Evolutionary conservation across 2,113 vertebrate species (phyloP).

Genomic region (Mesembrinibis cayennensis): DNA sequence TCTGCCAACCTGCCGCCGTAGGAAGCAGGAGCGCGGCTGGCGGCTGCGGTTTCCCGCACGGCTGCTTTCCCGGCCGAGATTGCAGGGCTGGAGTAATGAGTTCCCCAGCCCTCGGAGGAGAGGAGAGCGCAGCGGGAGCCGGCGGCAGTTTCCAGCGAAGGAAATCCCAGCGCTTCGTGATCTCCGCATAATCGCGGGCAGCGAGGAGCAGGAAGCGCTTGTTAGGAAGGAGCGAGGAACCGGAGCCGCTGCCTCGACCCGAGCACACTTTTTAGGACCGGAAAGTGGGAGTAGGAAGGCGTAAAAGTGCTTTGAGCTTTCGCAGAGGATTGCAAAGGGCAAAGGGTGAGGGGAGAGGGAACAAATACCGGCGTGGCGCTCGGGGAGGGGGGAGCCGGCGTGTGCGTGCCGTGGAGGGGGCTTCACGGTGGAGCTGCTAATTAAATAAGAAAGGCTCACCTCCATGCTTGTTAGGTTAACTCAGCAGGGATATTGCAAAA

Average conservation of each 20-base stretch:
- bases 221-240: constrained; percentile 66
- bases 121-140: not conserved
- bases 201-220: constrained; percentile 68
- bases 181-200: constrained; percentile 12
- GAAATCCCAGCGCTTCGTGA: constrained; percentile 63
- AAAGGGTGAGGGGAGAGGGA: constrained; percentile 11
- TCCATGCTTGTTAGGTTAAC: constrained; percentile 53
- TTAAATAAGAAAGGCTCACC: constrained; percentile 15
- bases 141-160: constrained; percentile 59
- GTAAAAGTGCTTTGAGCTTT: constrained; percentile 37
- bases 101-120: not conserved
- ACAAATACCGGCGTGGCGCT: not conserved
- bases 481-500: constrained; percentile 43
- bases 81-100: not conserved
- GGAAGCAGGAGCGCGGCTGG: not conserved
- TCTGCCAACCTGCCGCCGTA: not conserved
- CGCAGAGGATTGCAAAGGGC: constrained; percentile 1
- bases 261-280: constrained; percentile 64
- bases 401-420: not conserved
- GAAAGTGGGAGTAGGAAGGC: constrained; percentile 69
- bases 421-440: constrained; percentile 31
- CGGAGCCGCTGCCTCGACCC: not conserved
- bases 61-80: not conserved
- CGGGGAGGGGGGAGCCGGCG: not conserved
- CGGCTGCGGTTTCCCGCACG: not conserved